phyloP scores from a whole-genome alignment of 2,113 vertebrate genomes.

The Carassius auratus region DNA sequence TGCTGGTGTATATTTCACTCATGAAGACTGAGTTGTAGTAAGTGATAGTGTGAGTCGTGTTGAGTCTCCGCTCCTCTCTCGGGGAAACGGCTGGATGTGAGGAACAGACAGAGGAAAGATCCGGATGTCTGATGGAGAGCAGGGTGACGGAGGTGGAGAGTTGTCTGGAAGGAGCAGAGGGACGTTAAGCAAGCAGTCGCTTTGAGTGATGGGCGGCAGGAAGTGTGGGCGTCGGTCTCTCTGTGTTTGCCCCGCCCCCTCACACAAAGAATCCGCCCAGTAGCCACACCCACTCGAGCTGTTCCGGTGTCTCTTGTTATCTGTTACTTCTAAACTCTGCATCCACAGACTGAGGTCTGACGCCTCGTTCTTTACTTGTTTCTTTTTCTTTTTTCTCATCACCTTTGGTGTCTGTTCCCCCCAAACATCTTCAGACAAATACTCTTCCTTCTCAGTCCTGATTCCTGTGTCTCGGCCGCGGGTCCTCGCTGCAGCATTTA shows the following conservation, averaged over 20 bases:
- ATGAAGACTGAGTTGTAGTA: background rate
- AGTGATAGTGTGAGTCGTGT: background rate
- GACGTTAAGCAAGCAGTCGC: conserved; percentile 57
- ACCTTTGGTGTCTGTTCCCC: background rate
- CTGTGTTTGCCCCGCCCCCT: conserved; percentile 26
- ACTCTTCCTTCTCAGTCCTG: background rate
- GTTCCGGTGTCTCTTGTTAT: background rate
- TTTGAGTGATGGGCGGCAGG: conserved; percentile 67
- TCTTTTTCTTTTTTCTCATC: background rate
- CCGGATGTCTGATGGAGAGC: conserved; percentile 27
- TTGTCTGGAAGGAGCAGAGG: conserved; percentile 65
- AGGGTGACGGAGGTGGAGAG: conserved; percentile 66
- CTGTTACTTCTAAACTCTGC: conserved; percentile 59
- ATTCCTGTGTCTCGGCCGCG: background rate
- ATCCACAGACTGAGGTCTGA: conserved; percentile 36
- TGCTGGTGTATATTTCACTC: background rate
- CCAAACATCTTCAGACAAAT: conserved; percentile 10
- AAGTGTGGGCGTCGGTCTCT: conserved; percentile 69
- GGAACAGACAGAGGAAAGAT: conserved; percentile 48
- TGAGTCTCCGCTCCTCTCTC: conserved; percentile 33
- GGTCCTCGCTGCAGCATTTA: background rate
- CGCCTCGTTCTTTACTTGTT: background rate
- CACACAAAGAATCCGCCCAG: background rate
- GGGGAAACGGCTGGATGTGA: conserved; percentile 29
- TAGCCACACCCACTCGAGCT: background rate